Base-by-base conservation (phyloP, 2,113 vertebrate species). In the Centropus unirufus region DNA sequence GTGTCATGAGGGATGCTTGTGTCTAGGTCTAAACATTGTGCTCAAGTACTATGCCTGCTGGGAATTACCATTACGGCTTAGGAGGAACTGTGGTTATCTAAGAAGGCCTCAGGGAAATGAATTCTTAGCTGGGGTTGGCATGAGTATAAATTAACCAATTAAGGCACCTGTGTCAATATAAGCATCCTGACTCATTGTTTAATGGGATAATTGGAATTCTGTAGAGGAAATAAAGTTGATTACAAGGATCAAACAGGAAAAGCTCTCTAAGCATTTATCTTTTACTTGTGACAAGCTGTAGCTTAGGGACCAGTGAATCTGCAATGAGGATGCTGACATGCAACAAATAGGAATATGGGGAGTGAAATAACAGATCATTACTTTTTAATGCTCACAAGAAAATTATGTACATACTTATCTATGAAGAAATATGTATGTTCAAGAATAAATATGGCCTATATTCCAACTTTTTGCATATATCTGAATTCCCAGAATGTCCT, bases 161-260 rank as follows among this genome's bases (percentile, higher is more conserved):
- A 92, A 83, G 47, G 30, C 82, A 95, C 94, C 92, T 94, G 52
- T 94, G 93, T 96, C 94, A 96, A 92, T 94, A 93, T 83, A 92
- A 94, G 64, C 82, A 93, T 74, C 76, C 92, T 90, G 88, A 93
- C 73, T 94, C 72, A 90, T 90, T 95, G 92, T 96, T 96, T 96
- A 96, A 95, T 92, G 54, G 34, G 68, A 78, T 96, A 92, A 95
- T 84, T 96, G 93, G 68, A 94, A 95, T 90, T 96, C 92, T 89
- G 86, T 19, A 64, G 88, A 90, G 87, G 68, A 95, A 96, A 93
- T 81, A 67, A 94, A 92, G 72, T 92, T 91, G 90, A 95, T 92
- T 90, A 67, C 40, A 75, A 69, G 68, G 64, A 94, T 92, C 80
- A 91, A 93, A 57, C 16, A 44, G 34, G 12, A 4, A 96, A 94